Evolutionary conservation across 2,888 invertebrate genomes (phyloP), one percentile per base, ranked within the genome.

Genomic region (Thecocarcelia acutangulata): DNA sequence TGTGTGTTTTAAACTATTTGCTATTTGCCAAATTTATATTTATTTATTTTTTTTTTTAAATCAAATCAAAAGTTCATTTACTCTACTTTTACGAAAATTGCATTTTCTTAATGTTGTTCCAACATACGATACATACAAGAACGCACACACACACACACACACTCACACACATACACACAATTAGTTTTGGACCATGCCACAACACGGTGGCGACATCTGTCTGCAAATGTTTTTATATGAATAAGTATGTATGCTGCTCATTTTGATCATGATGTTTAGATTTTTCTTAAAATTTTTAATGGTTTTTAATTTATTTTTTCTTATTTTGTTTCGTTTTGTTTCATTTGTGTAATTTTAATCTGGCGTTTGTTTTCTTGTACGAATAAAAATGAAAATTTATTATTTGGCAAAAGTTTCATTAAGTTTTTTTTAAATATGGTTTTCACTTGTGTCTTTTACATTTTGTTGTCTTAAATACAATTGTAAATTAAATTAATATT

Each of bases 191-290:
- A 77, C 76, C 28, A 66, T 79, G 76, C 58, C 19, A 33, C 58
- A 58, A 64, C 17, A 75, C 69, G 61, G 72, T 83, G 83, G 83
- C 83, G 80, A 80, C 83, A 83, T 83, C 83, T 83, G 83, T 69
- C 68, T 9, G 52, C 50, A 78, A 82, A 82, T 70, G 74, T 66
- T 74, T 68, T 21, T 56, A 56, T 46, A 37, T 33, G 68, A 19
- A 21, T 44, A 42, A 69, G 52, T 59, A 72, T 56, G 50, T 59
- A 72, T 56, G 61, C 68, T 33, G 48, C 44, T 21, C 24, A 24
- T 52, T 59, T 37, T 72, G 50, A 52, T 72, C 56, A 40, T 59
- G n/a, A 59, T 70, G 63, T 58, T 24, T 50, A 58, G 54, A 54
- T 66, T 52, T 33, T 44, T 28, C 17, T 42, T 21, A 24, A 58